phyloP scores from a whole-genome alignment of 2,888 invertebrate genomes.

The Meiosimyza platycephala region DNA sequence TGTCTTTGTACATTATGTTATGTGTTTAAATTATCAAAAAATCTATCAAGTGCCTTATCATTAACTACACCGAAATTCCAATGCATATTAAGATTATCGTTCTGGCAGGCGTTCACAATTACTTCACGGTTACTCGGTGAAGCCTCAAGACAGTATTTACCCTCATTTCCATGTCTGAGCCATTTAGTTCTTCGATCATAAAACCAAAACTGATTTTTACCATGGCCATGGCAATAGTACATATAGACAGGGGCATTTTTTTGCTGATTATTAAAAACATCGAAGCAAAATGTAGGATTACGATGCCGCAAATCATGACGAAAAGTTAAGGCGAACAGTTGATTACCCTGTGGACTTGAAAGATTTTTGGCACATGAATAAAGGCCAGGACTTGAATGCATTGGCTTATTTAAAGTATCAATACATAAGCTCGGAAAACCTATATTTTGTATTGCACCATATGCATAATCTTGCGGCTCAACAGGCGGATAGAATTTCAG shows the following conservation, averaged over 20 bases:
- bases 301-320: conserved; percentile 68
- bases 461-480: conserved; percentile 85
- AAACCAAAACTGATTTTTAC: too few relatives aligned
- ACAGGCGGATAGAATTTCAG: conserved; percentile 88
- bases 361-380: conserved; percentile 60
- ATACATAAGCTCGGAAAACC: conserved; percentile 76
- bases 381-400: conserved; percentile 63
- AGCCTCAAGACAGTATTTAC: too few relatives aligned
- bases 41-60: too few relatives aligned
- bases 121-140: too few relatives aligned
- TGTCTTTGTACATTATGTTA: too few relatives aligned
- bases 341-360: conserved; percentile 57
- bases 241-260: conserved; percentile 79
- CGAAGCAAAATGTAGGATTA: conserved; percentile 86
- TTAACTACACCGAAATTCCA: too few relatives aligned
- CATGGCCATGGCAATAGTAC: conserved; percentile 90
- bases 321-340: conserved; percentile 65
- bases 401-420: conserved; percentile 73
- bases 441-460: conserved; percentile 80
- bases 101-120: too few relatives aligned
- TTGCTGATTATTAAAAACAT: conserved; percentile 75
- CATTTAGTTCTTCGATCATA: too few relatives aligned
- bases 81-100: too few relatives aligned
- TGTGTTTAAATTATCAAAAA: too few relatives aligned
- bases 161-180: too few relatives aligned